These are phyloP conservation scores for Hemibagrus wyckioides DNA, from an alignment of 2,113 vertebrate genomes.

Conservation along the genomic window DNA sequence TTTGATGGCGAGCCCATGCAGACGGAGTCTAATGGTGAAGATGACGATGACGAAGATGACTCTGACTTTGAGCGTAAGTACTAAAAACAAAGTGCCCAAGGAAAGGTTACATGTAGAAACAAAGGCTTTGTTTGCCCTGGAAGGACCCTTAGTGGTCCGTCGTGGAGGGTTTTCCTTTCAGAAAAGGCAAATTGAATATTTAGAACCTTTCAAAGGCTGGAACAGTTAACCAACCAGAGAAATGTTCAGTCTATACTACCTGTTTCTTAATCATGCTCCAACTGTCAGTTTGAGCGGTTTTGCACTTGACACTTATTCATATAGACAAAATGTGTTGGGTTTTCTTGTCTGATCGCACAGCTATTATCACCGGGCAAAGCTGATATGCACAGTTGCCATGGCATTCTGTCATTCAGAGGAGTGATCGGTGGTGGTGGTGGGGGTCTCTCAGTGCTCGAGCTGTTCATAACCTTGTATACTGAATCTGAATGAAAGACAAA, in stretches of 20 bases:
- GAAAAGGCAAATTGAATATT: not conserved
- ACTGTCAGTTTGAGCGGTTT: not conserved
- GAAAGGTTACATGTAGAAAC: not conserved
- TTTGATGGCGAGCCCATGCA: constrained; percentile 83
- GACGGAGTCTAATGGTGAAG: constrained; percentile 86
- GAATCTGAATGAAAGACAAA: not conserved
- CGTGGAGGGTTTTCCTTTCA: not conserved
- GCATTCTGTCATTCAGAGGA: constrained; percentile 25
- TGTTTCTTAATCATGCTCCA: not conserved
- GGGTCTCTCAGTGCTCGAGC: not conserved
- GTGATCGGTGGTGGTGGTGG: constrained; percentile 2
- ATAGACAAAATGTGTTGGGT: constrained; percentile 8
- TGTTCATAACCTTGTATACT: not conserved
- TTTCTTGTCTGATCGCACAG: constrained; percentile 7
- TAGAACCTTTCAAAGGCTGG: not conserved
- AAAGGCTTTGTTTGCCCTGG: not conserved
- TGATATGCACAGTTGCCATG: constrained; percentile 46
- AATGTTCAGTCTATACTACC: not conserved
- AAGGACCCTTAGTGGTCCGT: not conserved
- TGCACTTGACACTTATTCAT: not conserved
- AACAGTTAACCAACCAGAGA: not conserved
- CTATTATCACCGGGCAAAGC: not conserved
- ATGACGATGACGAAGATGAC: constrained; percentile 80
- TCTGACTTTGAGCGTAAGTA: constrained; percentile 91
- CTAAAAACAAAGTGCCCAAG: not conserved